Percentiles rank a stretch among this genome's conserved stretches.
Evolutionary conservation across 2,113 vertebrate species (phyloP).

Genomic region (Azemiops feae): DNA sequence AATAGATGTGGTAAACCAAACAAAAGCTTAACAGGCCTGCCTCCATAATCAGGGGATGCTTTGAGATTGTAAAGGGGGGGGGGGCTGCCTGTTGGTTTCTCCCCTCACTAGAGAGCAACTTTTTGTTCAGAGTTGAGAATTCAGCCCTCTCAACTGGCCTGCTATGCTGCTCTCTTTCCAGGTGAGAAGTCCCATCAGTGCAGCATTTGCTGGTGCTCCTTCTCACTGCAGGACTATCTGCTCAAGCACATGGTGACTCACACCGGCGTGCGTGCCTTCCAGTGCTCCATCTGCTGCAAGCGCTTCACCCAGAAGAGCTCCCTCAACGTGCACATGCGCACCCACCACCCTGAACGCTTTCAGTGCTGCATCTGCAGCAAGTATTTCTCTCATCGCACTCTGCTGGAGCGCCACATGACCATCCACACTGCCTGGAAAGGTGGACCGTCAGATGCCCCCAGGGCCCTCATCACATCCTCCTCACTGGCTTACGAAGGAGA

Average conservation of each 20-base stretch:
- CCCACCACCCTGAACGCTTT: conserved; percentile 87
- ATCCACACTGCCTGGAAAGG: conserved; percentile 68
- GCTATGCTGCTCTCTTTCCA: background rate
- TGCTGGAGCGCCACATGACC: conserved; percentile 88
- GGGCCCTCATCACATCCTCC: fast-evolving
- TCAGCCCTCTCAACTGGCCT: background rate
- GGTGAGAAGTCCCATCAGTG: conserved; percentile 96
- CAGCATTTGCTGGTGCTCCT: conserved; percentile 93
- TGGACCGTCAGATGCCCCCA: background rate
- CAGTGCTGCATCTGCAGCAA: conserved; percentile 90
- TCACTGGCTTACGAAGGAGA: background rate
- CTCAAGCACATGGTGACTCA: conserved; percentile 98
- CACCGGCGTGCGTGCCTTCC: conserved; percentile 91
- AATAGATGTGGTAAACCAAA: background rate
- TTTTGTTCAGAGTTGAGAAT: background rate
- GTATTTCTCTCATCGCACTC: conserved; percentile 89
- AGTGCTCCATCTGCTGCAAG: conserved; percentile 89
- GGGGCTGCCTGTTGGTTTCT: too few relatives aligned
- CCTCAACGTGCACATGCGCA: conserved; percentile 95
- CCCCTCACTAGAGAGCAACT: background rate
- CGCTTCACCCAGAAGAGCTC: conserved; percentile 98
- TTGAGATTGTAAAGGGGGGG: background rate
- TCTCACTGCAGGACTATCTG: conserved; percentile 93
- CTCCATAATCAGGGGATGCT: background rate
- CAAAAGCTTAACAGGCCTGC: background rate